Evolutionary conservation across 2,113 vertebrate species (phyloP).

Genomic region (Paraplagusia blochii): DNA sequence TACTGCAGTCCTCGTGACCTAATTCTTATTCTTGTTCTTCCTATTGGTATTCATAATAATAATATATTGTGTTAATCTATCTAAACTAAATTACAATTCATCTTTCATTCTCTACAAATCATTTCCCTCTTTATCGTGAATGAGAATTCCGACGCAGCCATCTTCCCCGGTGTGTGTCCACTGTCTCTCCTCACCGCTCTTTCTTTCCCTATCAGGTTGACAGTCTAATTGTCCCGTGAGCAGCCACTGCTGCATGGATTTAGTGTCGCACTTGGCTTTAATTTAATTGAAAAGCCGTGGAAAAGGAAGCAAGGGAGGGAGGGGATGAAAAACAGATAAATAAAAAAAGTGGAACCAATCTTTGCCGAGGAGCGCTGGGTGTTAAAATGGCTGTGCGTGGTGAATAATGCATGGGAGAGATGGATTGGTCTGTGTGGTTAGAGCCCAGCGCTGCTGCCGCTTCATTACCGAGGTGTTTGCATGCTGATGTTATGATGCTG

Average conservation of each 20-base stretch:
- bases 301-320: conserved; percentile 63
- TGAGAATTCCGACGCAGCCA: conserved; percentile 41
- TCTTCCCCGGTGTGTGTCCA: conserved; percentile 51
- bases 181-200: conserved; percentile 49
- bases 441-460: conserved; percentile 62
- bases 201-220: conserved; percentile 57
- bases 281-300: conserved; percentile 79
- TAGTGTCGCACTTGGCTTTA: conserved; percentile 75
- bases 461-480: conserved; percentile 74
- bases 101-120: no score
- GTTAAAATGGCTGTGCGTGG: conserved; percentile 70
- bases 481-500: conserved; percentile 71
- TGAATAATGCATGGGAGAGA: conserved; percentile 80
- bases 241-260: conserved; percentile 72
- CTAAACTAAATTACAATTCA: no score
- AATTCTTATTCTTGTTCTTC: no score
- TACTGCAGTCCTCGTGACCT: background rate
- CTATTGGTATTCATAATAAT: no score
- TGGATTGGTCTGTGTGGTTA: conserved; percentile 75
- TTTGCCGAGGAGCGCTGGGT: conserved; percentile 69
- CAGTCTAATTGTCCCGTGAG: conserved; percentile 79
- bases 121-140: conserved; percentile 27
- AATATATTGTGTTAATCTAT: no score
- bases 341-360: conserved; percentile 79
- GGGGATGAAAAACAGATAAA: conserved; percentile 74